Base-by-base conservation (phyloP, 2,113 vertebrate genomes). In the Psephotus haematonotus region DNA sequence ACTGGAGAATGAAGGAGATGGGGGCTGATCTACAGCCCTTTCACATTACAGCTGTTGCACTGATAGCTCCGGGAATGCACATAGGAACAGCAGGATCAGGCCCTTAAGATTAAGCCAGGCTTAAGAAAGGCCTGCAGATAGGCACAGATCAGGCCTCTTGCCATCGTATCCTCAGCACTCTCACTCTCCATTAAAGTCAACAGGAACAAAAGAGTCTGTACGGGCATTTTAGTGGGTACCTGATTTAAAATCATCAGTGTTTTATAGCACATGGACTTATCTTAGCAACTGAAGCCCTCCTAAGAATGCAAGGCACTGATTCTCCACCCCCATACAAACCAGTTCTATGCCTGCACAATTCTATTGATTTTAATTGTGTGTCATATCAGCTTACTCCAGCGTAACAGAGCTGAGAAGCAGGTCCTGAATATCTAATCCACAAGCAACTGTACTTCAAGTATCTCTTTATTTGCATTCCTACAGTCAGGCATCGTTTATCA, bases 401-500 rank as follows among this genome's bases (percentile, higher is more conserved):
- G 7, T 46, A 88, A 62, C 13, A 88, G 28, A 88, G 63, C 25
- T 70, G 63, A 92, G 85, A 69, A 90, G 64, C 49, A 64, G 44
- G 41, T 57, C 28, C 43, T 78, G 69, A 52, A 67, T 47, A 63
- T 41, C 77, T 71, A 75, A 93, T 55, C 55, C 60, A 91, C 74
- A 53, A 75, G 43, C 33, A 77, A 83, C 50, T n/a, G 25, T 74
- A 84, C 57, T 88, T 81, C 69, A 75, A 79, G 44, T 71, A 68
- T 55, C 55, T 86, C 79, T 72, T 88, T 43, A 86, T 93, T 95
- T 95, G 72, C 80, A 89, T 84, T 91, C 78, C 77, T 91, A 63
- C 46, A 77, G 77, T 27, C 37, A 92, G 57, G 47, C 74, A 84
- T 69, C 77, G 46, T 91, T 70, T 69, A 71, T 62, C 57, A 76